Percentiles rank a stretch among this genome's conserved stretches.
phyloP scores from a whole-genome alignment of 2,888 invertebrate species.

The Nephrotoma appendiculata region DNA sequence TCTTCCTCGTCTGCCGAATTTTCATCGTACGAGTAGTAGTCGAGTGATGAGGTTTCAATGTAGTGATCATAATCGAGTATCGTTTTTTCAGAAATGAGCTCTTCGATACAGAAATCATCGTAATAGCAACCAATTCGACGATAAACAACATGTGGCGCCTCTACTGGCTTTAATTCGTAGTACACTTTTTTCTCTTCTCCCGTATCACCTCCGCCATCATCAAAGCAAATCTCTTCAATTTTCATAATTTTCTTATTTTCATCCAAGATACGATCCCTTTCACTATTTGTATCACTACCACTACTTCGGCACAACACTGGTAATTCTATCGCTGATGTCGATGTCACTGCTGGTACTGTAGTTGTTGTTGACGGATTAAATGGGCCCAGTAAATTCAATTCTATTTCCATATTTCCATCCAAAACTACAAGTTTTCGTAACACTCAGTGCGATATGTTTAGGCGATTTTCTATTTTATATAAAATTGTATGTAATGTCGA shows the following conservation, averaged over 20 bases:
- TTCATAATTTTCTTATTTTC: not conserved
- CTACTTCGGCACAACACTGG: not conserved
- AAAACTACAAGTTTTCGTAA: not conserved
- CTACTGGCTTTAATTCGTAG: slow-evolving; percentile 2
- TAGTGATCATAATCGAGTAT: slow-evolving; percentile 1
- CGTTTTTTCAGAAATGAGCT: not conserved
- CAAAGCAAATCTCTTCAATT: not conserved
- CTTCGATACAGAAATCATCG: not conserved
- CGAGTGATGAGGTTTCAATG: slow-evolving; percentile 1
- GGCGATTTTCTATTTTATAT: not conserved
- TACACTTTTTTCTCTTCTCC: not conserved
- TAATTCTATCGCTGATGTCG: not conserved
- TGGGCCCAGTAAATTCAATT: not conserved
- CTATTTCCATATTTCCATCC: not conserved
- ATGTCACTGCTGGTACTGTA: not conserved
- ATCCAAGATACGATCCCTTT: not conserved
- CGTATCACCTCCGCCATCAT: not conserved
- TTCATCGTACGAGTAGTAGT: not conserved
- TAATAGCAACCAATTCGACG: not conserved
- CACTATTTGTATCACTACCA: not conserved
- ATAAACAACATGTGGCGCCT: not conserved
- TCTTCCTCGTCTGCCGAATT: not conserved
- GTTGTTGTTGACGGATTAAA: not conserved
- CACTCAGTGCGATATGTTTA: not conserved
- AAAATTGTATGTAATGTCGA: not conserved